phyloP scores from a whole-genome alignment of 2,113 vertebrate species.

The Camelus dromedarius region DNA sequence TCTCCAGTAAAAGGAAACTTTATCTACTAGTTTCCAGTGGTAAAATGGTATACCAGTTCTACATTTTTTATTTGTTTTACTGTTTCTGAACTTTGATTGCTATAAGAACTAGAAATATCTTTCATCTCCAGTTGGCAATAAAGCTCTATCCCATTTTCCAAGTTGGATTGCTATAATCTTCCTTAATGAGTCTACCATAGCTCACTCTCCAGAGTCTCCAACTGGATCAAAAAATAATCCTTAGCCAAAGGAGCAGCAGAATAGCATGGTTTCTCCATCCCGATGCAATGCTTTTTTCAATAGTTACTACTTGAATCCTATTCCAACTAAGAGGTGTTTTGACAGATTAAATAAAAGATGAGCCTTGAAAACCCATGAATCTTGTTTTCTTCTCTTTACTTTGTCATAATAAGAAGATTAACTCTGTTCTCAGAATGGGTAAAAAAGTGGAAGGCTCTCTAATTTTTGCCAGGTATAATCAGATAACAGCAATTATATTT shows the following conservation, averaged over 20 bases:
- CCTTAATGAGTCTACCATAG: slow-evolving; percentile 80
- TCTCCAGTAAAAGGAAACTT: slow-evolving; percentile 64
- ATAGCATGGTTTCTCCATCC: background rate
- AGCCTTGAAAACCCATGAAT: background rate
- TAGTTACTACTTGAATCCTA: slow-evolving; percentile 41
- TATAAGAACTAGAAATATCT: slow-evolving; percentile 72
- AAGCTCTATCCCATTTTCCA: slow-evolving; percentile 60
- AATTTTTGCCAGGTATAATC: background rate
- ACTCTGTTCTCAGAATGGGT: background rate
- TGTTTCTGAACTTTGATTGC: slow-evolving; percentile 78
- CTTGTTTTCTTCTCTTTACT: slow-evolving; percentile 39
- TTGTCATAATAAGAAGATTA: slow-evolving; percentile 6
- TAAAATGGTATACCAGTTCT: slow-evolving; percentile 66
- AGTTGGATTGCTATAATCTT: slow-evolving; percentile 65
- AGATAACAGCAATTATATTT: background rate
- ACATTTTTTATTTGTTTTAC: slow-evolving; percentile 75
- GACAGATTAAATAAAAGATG: slow-evolving; percentile 57
- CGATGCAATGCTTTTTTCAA: background rate
- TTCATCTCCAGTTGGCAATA: slow-evolving; percentile 77
- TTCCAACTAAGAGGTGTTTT: slow-evolving; percentile 48
- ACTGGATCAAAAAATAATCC: slow-evolving; percentile 56
- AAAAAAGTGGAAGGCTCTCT: background rate
- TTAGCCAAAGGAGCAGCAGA: slow-evolving; percentile 18
- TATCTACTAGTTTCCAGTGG: slow-evolving; percentile 70
- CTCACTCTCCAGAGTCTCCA: slow-evolving; percentile 14